Base-by-base conservation (phyloP, 2,888 invertebrate genomes). In the Metallyticus violacea region DNA sequence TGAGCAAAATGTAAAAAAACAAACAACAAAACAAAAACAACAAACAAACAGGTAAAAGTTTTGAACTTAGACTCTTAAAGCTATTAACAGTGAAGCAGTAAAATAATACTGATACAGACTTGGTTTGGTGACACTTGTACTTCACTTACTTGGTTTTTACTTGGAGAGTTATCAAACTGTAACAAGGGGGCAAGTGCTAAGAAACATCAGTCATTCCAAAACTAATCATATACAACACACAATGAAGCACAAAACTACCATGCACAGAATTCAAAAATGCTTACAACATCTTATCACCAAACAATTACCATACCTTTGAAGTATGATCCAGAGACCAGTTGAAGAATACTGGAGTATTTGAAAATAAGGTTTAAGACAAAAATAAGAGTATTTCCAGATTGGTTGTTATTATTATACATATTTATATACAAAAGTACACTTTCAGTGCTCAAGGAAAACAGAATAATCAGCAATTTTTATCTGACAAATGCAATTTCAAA, bases 351-450 rank as follows among this genome's bases (percentile, higher is more conserved):
- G 40, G 22, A 6, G 1, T 9, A 15, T 40, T 22, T 62, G 40
- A 62, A 62, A 22, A 62, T 22, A 62, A 40, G 40, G 40, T 15
- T n/a, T 62, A 62, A 62, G 40, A 62, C 40, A 62, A 62, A n/a
- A 0, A 62, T 15, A 62, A 22, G 15, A 62, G 2, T 29, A n/a
- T 81, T n/a, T 26, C 79, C 9, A 79, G 26, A 28, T 28, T 29
- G 27, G 30, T n/a, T 25, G 28, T 29, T 30, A 29, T 29, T 62
- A 62, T 62, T 62, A 62, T 62, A 79, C 40, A 79, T 26, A 79
- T 85, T 81, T 76, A 85, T 81, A 85, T 85, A 85, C 62, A 85
- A 85, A 85, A 85, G 85, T 85, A 85, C 85, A 85, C 79, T 79
- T 85, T 85, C 77, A 83, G 77, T 83, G 76, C 27, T 28, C 83